Evolutionary conservation across 2,888 invertebrate genomes (phyloP).

Genomic region (Ptilodon capucinus): DNA sequence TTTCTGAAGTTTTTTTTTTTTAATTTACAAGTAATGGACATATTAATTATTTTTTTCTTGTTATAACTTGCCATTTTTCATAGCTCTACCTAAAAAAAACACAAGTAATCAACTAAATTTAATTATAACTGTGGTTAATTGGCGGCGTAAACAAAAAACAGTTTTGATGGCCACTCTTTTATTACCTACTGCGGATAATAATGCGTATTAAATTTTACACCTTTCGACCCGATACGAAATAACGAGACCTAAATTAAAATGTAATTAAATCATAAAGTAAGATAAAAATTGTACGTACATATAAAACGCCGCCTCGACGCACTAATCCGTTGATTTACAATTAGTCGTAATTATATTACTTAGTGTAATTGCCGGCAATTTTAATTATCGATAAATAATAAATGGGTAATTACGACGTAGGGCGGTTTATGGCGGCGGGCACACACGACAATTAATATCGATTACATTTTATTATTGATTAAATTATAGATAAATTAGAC

Average conservation of each 20-base stretch:
- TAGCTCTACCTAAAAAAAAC: too few relatives aligned
- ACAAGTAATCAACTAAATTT: conserved; percentile 15
- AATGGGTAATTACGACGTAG: conserved; percentile 50
- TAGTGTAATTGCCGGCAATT: conserved; percentile 73
- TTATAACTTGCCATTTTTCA: too few relatives aligned
- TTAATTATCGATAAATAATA: conserved; percentile 72
- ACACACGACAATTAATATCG: conserved; percentile 48
- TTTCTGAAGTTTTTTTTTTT: conserved; percentile 26
- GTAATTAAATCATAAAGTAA: conserved; percentile 79
- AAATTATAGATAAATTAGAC: conserved; percentile 51
- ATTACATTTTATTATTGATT: conserved; percentile 51
- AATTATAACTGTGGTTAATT: conserved; percentile 33
- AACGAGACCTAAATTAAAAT: conserved; percentile 55
- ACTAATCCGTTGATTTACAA: conserved; percentile 77
- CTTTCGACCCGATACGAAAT: conserved; percentile 54
- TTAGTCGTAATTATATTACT: conserved; percentile 70
- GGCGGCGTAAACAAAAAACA: conserved; percentile 28
- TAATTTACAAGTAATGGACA: too few relatives aligned
- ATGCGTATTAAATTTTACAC: conserved; percentile 59
- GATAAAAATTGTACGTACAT: conserved; percentile 59
- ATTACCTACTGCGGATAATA: conserved; percentile 54
- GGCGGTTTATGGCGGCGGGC: conserved; percentile 51
- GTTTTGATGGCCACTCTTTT: conserved; percentile 45
- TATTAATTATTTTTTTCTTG: too few relatives aligned
- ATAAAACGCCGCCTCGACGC: conserved; percentile 59